Base-by-base conservation (phyloP, 2,113 vertebrate species). In the Rhinichthys klamathensis region DNA sequence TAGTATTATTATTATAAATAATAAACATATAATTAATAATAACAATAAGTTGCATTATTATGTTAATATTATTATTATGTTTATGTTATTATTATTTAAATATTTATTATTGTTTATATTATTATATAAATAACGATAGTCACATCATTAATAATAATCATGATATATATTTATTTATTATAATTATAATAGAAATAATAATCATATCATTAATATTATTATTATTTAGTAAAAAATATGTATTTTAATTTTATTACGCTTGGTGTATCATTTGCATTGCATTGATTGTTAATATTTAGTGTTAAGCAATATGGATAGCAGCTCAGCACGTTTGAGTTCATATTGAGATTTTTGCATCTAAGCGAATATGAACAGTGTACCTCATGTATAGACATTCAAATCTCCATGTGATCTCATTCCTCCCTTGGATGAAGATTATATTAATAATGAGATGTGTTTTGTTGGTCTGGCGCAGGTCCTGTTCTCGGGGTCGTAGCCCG, bases 401-500 rank as follows among this genome's bases (percentile, higher is more conserved):
- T 70, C 67, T 70, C 15, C 65, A 69, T 69, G 25, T 25, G 15
- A 74, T 74, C 11, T 58, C 49, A 25, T 25, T 51, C 12, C 73
- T 49, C 1, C 16, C 41, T 27, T 25, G 21, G 21, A 12, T 6
- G 16, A 46, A 15, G 46, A 49, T n/a, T n/a, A n/a, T 30, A 46
- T 25, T 51, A 41, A 41, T 41, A 5, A 11, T 38, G 27, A 56
- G 73, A 30, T 75, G 3, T 49, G 21, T n/a, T 25, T 23, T 10
- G 10, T 80, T 2, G 78, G 38, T 81, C 7, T 61, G 13, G 9
- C 15, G 6, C 80, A 92, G 91, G 83, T 16, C 87, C 88, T 49
- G 60, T n/a, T 3, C 70, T 92, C 6, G 49, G 49, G 23, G 87
- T 91, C 12, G 86, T 75, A 9, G 96, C 96, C 0, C 92, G 92